phyloP scores from a whole-genome alignment of 2,113 vertebrate genomes.

The Centropristis striata region DNA sequence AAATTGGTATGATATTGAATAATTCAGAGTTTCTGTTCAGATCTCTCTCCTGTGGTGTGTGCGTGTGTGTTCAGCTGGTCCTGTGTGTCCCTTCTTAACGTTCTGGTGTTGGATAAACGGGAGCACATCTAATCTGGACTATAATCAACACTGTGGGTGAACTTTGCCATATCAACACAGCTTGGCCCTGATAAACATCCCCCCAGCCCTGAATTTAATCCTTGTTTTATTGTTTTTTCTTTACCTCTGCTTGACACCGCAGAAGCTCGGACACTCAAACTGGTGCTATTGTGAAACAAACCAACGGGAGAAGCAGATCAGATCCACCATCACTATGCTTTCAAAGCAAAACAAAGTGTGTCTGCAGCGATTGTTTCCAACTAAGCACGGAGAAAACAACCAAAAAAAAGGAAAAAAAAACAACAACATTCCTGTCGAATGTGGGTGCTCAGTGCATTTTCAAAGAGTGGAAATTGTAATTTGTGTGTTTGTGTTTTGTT shows the following conservation, averaged over 20 bases:
- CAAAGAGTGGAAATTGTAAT: conserved; percentile 63
- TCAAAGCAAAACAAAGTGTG: conserved; percentile 53
- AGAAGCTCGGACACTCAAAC: conserved; percentile 67
- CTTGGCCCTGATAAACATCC: conserved; percentile 41
- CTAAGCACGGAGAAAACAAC: conserved; percentile 38
- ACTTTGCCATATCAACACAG: conserved; percentile 71
- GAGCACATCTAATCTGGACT: conserved; percentile 54
- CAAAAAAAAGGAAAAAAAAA: conserved; percentile 21
- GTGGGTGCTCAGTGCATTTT: conserved; percentile 73
- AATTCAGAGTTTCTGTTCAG: conserved; percentile 30
- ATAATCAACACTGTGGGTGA: conserved; percentile 49
- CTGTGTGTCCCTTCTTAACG: conserved; percentile 19
- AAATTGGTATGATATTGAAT: conserved; percentile 25
- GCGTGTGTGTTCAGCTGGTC: conserved; percentile 55
- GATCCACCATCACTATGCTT: conserved; percentile 52
- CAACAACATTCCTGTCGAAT: conserved; percentile 69
- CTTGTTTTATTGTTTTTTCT: conserved; percentile 31
- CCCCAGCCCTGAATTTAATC: conserved; percentile 26
- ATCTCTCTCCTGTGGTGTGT: conserved; percentile 24
- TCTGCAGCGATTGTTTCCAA: conserved; percentile 60
- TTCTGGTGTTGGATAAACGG: conserved; percentile 45
- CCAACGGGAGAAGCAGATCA: conserved; percentile 54
- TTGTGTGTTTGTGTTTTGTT: conserved; percentile 44
- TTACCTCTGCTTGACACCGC: conserved; percentile 51
- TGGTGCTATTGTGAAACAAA: conserved; percentile 84